Evolutionary conservation across 2,113 vertebrate species (phyloP).

Genomic region (Harpagus bidentatus): DNA sequence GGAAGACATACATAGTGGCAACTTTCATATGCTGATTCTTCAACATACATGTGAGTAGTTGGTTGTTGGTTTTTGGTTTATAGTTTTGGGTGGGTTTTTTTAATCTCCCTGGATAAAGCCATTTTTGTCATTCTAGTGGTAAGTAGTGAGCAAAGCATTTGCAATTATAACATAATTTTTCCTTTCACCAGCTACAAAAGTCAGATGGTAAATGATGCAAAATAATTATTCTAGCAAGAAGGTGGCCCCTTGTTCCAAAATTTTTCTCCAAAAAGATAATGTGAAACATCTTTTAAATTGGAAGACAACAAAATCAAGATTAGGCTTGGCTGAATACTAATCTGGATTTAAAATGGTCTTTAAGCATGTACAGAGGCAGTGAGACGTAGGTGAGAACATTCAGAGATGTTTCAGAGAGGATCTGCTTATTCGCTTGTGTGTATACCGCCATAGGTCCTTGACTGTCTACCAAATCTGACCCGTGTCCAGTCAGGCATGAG

Average conservation of each 20-base stretch:
- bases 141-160: neutral
- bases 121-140: neutral
- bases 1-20: neutral
- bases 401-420: neutral
- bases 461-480: neutral
- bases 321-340: neutral
- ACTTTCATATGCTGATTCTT: neutral
- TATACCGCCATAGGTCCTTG: neutral
- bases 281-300: neutral
- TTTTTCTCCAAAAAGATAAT: neutral
- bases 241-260: neutral
- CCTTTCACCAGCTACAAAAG: neutral
- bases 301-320: neutral
- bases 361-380: neutral
- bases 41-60: fast-evolving
- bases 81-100: neutral
- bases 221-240: neutral
- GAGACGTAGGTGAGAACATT: neutral
- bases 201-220: neutral
- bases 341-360: neutral
- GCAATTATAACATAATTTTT: neutral
- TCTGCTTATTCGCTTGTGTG: neutral
- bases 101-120: neutral
- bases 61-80: neutral
- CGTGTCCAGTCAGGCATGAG: neutral